A percentile compares a stretch with the other conserved stretches of the same genome.
Conservation (phyloP, 2,113 vertebrate genomes). For the Microcebus griseorufus region DNA sequence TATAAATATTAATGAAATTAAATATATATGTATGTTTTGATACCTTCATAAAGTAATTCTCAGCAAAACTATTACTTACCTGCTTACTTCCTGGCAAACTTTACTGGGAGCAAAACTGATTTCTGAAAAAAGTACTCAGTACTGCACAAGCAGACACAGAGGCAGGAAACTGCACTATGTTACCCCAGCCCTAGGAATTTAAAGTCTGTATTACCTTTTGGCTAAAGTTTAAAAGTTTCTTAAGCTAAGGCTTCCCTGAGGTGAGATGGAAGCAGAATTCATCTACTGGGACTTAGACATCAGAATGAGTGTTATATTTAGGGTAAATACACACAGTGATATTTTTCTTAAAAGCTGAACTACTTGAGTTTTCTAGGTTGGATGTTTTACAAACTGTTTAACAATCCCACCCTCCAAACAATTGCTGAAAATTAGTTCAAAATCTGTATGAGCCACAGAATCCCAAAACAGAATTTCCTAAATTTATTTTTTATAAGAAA, state of each 20-base stretch:
- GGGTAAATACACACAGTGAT: not conserved
- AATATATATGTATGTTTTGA: not conserved
- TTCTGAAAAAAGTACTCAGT: not conserved
- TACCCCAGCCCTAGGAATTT: not conserved
- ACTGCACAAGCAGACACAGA: not conserved
- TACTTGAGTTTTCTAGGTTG: not conserved
- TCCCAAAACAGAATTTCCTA: not conserved
- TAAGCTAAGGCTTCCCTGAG: not conserved
- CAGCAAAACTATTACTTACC: constrained; percentile 66
- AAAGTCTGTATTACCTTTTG: not conserved
- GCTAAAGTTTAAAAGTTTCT: not conserved
- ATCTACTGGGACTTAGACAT: not conserved
- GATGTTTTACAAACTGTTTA: constrained; percentile 22
- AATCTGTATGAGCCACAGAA: not conserved
- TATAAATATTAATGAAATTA: constrained; percentile 17
- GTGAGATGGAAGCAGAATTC: not conserved
- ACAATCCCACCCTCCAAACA: not conserved
- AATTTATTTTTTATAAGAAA: not conserved
- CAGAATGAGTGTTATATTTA: not conserved
- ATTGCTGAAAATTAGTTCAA: constrained; percentile 13
- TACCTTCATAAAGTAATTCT: constrained; percentile 8
- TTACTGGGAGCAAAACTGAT: constrained; percentile 52
- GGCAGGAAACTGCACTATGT: not conserved
- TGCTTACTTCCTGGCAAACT: constrained; percentile 41
- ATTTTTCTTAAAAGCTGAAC: not conserved